phyloP scores from a whole-genome alignment of 2,888 invertebrate genomes.

The Kuschelorhynchus macadamiae region DNA sequence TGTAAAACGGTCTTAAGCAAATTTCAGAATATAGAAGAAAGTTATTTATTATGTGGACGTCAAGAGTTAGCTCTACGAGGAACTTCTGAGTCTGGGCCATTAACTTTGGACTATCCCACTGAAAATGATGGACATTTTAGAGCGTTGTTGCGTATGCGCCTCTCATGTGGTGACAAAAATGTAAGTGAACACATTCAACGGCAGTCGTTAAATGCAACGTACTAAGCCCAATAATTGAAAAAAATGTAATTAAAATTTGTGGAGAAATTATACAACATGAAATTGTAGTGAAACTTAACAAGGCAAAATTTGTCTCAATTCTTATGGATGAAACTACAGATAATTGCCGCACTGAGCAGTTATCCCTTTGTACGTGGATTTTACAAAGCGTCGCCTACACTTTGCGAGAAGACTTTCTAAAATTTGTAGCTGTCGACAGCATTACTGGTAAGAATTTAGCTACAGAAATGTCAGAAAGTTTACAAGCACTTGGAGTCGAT shows the following conservation, averaged over 20 bases:
- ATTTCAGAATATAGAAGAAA: slow-evolving; percentile 6
- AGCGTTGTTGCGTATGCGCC: background rate
- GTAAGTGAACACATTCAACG: background rate
- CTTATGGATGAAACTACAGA: slow-evolving; percentile 11
- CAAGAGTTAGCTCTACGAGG: slow-evolving; percentile 18
- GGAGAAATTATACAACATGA: slow-evolving; percentile 3
- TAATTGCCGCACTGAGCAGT: slow-evolving; percentile 12
- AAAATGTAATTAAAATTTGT: slow-evolving; percentile 11
- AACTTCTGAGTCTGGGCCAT: slow-evolving; percentile 16
- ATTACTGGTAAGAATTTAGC: slow-evolving; percentile 12
- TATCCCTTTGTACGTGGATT: slow-evolving; percentile 12
- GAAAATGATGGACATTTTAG: slow-evolving; percentile 15
- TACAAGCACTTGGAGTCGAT: slow-evolving; percentile 10
- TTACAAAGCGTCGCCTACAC: background rate
- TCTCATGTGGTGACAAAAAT: slow-evolving; percentile 7
- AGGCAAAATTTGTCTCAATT: slow-evolving; percentile 7
- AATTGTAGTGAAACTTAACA: slow-evolving; percentile 4
- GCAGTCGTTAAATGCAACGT: slow-evolving; percentile 10
- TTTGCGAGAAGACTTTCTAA: slow-evolving; percentile 3
- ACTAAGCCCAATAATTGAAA: slow-evolving; percentile 12
- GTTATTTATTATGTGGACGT: background rate
- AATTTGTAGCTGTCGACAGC: slow-evolving; percentile 4
- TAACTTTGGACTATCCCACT: background rate
- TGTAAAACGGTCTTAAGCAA: too few species aligned
- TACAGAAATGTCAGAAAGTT: slow-evolving; percentile 11